Percentiles rank a stretch among this genome's conserved stretches.
phyloP scores from a whole-genome alignment of 2,113 vertebrate species.

The Hiodon alosoides region DNA sequence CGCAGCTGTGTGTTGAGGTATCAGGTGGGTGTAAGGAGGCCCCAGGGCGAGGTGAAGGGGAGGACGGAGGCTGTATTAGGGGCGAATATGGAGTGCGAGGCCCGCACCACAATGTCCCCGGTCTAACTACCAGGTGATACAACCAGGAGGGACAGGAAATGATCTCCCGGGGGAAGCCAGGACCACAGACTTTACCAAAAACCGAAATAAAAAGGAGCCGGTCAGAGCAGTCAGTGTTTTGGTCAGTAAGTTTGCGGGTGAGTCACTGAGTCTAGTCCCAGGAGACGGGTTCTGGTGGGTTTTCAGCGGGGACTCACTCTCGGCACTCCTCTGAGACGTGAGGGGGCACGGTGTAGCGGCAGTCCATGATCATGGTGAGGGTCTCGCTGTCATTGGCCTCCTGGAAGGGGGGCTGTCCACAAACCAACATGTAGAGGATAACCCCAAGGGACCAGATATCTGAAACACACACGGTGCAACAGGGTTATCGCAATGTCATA shows the following conservation, averaged over 20 bases:
- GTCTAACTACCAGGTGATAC: too few relatives aligned
- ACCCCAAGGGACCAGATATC: constrained; percentile 86
- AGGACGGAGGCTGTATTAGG: background rate
- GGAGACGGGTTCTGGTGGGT: too few relatives aligned
- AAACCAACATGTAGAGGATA: constrained; percentile 86
- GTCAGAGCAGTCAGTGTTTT: background rate
- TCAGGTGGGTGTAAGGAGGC: constrained; percentile 28
- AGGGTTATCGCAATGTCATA: constrained; percentile 17
- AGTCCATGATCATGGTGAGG: constrained; percentile 87
- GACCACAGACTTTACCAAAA: too few relatives aligned
- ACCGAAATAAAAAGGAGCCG: too few relatives aligned
- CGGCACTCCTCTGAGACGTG: constrained; percentile 68
- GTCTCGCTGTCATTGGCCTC: constrained; percentile 88
- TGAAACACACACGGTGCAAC: constrained; percentile 49
- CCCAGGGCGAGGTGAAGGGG: background rate
- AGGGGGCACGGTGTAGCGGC: constrained; percentile 67
- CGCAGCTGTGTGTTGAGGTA: constrained; percentile 6
- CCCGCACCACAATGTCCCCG: too few relatives aligned
- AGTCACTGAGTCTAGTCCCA: too few relatives aligned
- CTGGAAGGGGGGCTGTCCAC: constrained; percentile 78
- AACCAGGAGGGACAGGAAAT: too few relatives aligned
- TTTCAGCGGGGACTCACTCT: constrained; percentile 62
- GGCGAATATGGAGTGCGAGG: background rate
- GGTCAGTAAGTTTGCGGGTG: background rate
- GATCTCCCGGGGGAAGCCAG: too few relatives aligned